phyloP scores from a whole-genome alignment of 2,888 invertebrate species.

The Bombylius discolor region DNA sequence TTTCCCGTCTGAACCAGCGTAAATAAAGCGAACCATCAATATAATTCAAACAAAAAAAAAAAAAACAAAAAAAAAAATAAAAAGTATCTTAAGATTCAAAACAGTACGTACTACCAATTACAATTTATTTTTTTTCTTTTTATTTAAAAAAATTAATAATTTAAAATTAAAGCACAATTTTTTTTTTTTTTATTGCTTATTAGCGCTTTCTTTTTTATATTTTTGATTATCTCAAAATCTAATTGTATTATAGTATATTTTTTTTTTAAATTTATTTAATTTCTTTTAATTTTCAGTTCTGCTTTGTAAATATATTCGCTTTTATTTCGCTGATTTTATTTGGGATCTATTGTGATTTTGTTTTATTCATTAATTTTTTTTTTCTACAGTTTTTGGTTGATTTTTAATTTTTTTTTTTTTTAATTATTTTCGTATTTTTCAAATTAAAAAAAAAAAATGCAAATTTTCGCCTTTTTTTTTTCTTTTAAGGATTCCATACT shows the following conservation, averaged over 20 bases:
- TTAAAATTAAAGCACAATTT: not conserved
- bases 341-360: too few species aligned
- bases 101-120: constrained; percentile 15
- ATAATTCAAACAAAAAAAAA: constrained; percentile 8
- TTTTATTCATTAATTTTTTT: too few species aligned
- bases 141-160: not conserved
- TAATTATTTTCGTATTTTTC: too few species aligned
- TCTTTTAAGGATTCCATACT: too few species aligned
- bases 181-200: not conserved
- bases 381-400: too few species aligned
- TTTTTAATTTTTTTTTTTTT: too few species aligned
- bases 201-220: not conserved
- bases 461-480: too few species aligned
- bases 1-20: constrained; percentile 73
- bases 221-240: not conserved
- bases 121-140: not conserved
- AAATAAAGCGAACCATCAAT: constrained; percentile 30
- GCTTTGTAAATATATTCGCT: too few species aligned
- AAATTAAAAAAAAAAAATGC: too few species aligned
- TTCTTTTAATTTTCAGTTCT: not conserved
- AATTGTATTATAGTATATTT: not conserved
- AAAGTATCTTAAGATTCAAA: constrained; percentile 7
- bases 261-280: not conserved
- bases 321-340: too few species aligned
- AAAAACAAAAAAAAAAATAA: constrained; percentile 11